phyloP scores from a whole-genome alignment of 2,888 invertebrate species.

The Drosophila rellima region DNA sequence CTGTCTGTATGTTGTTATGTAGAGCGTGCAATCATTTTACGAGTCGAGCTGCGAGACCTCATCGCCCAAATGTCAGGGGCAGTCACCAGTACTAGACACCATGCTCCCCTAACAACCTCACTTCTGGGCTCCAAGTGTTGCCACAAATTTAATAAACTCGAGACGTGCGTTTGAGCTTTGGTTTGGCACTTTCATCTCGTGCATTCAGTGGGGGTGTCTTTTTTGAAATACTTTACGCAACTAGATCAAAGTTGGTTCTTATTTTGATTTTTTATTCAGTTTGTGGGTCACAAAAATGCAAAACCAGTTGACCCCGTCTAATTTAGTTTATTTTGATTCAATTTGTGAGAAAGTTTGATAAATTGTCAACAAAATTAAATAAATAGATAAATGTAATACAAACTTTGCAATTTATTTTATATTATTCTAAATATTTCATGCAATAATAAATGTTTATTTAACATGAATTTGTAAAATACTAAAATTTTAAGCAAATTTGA shows the following conservation, averaged over 20 bases:
- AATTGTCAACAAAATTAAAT: background rate
- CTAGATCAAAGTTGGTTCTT: conserved; percentile 72
- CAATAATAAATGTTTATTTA: background rate
- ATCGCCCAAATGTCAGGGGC: conserved; percentile 74
- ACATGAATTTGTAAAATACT: background rate
- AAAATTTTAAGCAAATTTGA: background rate
- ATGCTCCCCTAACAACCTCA: background rate
- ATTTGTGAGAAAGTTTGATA: conserved; percentile 1
- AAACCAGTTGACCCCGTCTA: conserved; percentile 20
- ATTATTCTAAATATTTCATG: conserved; percentile 12
- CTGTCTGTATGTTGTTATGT: conserved; percentile 59
- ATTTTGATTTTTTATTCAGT: conserved; percentile 41
- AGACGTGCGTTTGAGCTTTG: conserved; percentile 81
- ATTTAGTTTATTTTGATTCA: conserved; percentile 23
- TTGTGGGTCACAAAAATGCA: conserved; percentile 62
- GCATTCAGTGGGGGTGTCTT: conserved; percentile 30
- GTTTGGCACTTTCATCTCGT: conserved; percentile 44
- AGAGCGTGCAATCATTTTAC: conserved; percentile 79
- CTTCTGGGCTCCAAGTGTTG: conserved; percentile 70
- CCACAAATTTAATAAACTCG: conserved; percentile 78
- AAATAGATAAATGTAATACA: conserved; percentile 7
- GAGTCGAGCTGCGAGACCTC: conserved; percentile 61
- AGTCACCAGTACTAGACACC: conserved; percentile 56
- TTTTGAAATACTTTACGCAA: conserved; percentile 69
- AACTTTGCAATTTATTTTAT: conserved; percentile 1